Percentiles rank a stretch among this genome's conserved stretches.
phyloP scores from a whole-genome alignment of 2,797 vertebrate genomes.

The Notoglanidium macrostoma region DNA sequence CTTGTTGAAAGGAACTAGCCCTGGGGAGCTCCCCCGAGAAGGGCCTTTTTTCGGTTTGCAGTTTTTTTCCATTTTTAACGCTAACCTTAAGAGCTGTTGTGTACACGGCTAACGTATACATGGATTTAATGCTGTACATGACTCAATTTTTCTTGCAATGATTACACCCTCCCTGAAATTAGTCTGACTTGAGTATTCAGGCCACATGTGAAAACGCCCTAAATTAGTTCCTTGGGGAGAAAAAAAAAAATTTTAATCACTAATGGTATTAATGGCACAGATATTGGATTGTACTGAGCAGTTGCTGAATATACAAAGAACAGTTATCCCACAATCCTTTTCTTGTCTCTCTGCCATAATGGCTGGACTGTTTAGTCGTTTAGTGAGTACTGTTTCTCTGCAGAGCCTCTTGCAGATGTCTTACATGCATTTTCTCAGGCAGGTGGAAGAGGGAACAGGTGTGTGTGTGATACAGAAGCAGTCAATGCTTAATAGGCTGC shows the following conservation, averaged over 20 bases:
- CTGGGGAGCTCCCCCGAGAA: too few species aligned
- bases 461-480: neutral
- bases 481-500: slow-evolving; percentile 25
- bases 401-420: slow-evolving; percentile 19
- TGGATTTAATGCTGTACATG: too few species aligned
- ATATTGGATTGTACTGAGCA: neutral
- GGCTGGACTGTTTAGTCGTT: slow-evolving; percentile 26
- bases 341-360: slow-evolving; percentile 29
- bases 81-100: too few species aligned
- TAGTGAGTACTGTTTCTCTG: slow-evolving; percentile 11
- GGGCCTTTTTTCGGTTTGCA: too few species aligned
- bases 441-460: slow-evolving; percentile 30
- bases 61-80: too few species aligned
- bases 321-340: neutral
- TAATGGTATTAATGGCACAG: neutral
- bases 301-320: neutral
- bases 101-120: too few species aligned
- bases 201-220: neutral
- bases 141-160: neutral
- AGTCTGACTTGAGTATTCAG: neutral
- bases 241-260: neutral
- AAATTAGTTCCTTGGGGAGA: neutral
- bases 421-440: slow-evolving; percentile 47
- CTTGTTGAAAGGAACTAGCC: too few species aligned
- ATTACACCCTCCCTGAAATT: neutral